Conservation (phyloP, 2,888 invertebrate species). For the Mimachlamys varia region DNA sequence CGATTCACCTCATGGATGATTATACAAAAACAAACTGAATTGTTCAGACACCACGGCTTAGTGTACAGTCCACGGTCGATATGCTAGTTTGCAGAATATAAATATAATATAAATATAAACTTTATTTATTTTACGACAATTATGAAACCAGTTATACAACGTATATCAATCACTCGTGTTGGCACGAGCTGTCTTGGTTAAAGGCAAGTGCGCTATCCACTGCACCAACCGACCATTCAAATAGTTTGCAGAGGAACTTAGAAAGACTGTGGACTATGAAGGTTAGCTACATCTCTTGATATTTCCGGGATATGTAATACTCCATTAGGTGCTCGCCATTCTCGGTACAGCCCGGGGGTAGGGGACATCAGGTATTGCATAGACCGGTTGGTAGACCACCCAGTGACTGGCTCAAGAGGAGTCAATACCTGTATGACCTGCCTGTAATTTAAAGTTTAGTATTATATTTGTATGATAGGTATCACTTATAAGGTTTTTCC, state of each 20-base stretch:
- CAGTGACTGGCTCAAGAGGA: slow-evolving; percentile 24
- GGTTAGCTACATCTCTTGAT: not conserved
- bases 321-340: not conserved
- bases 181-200: no score
- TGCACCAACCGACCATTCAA: no score
- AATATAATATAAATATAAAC: no score
- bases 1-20: no score
- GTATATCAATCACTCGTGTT: no score
- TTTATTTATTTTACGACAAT: no score
- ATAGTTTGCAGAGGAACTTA: not conserved
- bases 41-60: no score
- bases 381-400: not conserved
- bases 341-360: not conserved
- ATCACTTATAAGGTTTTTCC: not conserved
- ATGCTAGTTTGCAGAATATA: no score
- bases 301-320: not conserved
- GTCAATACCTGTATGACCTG: slow-evolving; percentile 43
- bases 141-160: no score
- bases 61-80: no score
- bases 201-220: no score
- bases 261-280: not conserved
- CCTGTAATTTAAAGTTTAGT: slow-evolving; percentile 6
- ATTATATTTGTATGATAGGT: not conserved
- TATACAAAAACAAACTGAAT: no score
- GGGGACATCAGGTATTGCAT: slow-evolving; percentile 7